Conservation (phyloP, 2,113 vertebrate species). For the Rhinopithecus roxellana region DNA sequence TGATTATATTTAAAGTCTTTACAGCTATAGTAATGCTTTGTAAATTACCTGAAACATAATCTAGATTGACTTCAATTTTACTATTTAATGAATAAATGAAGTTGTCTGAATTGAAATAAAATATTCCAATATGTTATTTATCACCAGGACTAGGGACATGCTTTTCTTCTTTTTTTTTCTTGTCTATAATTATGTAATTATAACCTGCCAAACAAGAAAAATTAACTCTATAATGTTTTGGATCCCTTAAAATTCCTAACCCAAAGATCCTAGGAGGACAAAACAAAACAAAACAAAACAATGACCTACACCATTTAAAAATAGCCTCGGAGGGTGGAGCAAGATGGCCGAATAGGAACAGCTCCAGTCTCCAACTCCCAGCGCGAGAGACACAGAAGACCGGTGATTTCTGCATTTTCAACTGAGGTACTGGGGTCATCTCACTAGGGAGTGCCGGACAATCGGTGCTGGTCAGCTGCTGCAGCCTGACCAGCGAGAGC, state of each 20-base stretch:
- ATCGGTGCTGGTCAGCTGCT: too few relatives aligned
- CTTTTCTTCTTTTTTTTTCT: slow-evolving; percentile 28
- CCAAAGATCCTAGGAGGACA: neutral
- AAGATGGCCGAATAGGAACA: too few relatives aligned
- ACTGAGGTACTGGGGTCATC: too few relatives aligned
- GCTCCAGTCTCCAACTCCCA: too few relatives aligned
- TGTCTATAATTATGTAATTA: slow-evolving; percentile 43
- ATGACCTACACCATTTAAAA: slow-evolving; percentile 36
- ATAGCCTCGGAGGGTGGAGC: too few relatives aligned
- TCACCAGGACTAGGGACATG: neutral
- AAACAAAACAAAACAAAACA: neutral
- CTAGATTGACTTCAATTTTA: slow-evolving; percentile 51
- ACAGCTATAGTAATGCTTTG: neutral
- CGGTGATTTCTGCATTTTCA: too few relatives aligned
- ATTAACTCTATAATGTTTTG: slow-evolving; percentile 25
- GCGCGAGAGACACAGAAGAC: too few relatives aligned
- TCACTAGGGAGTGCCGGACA: too few relatives aligned
- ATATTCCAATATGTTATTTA: slow-evolving; percentile 48
- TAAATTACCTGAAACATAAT: slow-evolving; percentile 42
- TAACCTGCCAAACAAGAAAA: slow-evolving; percentile 15
- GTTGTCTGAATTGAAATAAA: slow-evolving; percentile 49
- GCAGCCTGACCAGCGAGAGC: too few relatives aligned
- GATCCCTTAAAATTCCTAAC: slow-evolving; percentile 3
- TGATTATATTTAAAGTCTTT: slow-evolving; percentile 10
- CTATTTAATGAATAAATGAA: slow-evolving; percentile 28